Percentiles rank a stretch among this genome's conserved stretches.
Conservation (phyloP, 1,140 invertebrate species). For the Drosophila asahinai region DNA sequence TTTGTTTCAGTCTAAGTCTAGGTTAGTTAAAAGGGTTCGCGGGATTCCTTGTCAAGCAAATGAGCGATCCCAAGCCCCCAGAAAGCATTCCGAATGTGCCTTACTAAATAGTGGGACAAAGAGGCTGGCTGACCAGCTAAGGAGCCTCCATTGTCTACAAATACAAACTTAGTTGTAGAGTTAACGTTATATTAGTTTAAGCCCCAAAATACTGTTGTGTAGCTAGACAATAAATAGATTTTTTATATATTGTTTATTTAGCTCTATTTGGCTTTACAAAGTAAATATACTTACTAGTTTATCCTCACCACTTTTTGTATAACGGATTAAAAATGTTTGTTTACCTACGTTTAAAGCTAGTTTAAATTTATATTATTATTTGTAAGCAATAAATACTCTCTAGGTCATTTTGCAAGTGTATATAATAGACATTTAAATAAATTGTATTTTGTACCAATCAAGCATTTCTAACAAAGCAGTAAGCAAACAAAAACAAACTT, state of each 20-base stretch:
- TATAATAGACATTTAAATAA: constrained; percentile 58
- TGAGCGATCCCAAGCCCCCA: constrained; percentile 17
- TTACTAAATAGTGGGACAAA: constrained; percentile 36
- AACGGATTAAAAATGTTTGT: constrained; percentile 32
- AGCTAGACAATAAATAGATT: constrained; percentile 71
- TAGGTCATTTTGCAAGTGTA: constrained; percentile 28
- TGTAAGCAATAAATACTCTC: constrained; percentile 36
- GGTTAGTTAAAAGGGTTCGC: constrained; percentile 11
- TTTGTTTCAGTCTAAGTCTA: constrained; percentile 49
- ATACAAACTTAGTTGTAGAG: constrained; percentile 20
- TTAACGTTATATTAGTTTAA: constrained; percentile 3
- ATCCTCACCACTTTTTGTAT: constrained; percentile 33
- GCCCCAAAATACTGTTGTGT: constrained; percentile 70
- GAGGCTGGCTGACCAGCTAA: not conserved
- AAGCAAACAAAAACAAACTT: constrained; percentile 21
- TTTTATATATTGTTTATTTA: constrained; percentile 51
- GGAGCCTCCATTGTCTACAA: not conserved
- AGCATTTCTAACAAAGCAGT: constrained; percentile 14
- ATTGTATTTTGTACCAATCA: constrained; percentile 69
- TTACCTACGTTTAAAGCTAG: constrained; percentile 34
- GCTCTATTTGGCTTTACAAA: constrained; percentile 58
- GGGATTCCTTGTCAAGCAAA: not conserved
- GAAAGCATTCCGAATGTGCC: constrained; percentile 84
- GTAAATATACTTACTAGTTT: constrained; percentile 56
- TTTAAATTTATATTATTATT: constrained; percentile 46